These are phyloP conservation scores for Argyrosomus japonicus DNA, from an alignment of 2,113 vertebrate genomes.

Conservation along the genomic window DNA sequence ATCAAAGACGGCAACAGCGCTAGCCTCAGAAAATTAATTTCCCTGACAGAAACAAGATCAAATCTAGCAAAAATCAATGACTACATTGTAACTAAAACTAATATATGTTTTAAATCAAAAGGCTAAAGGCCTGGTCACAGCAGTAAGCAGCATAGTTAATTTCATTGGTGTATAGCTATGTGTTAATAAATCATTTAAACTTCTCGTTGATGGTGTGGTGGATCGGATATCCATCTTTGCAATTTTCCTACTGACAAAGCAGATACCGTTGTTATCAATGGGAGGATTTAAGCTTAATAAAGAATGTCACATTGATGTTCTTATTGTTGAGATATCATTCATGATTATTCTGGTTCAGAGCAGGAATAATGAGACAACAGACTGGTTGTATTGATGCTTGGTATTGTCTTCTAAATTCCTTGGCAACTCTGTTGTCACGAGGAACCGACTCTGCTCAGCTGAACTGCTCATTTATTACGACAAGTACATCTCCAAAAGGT, in stretches of 20 bases:
- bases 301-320: neutral
- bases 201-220: no score
- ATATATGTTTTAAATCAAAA: no score
- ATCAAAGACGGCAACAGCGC: no score
- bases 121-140: no score
- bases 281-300: neutral
- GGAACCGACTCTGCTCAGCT: neutral
- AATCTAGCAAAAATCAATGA: no score
- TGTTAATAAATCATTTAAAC: no score
- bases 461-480: conserved; percentile 29
- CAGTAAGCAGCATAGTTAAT: no score
- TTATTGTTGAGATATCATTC: neutral
- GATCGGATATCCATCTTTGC: neutral
- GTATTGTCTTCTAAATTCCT: conserved; percentile 11
- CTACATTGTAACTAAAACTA: no score
- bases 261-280: neutral
- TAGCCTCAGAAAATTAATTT: no score
- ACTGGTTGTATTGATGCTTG: neutral
- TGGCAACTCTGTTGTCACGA: conserved; percentile 24
- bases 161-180: no score
- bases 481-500: conserved; percentile 9
- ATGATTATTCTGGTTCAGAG: neutral
- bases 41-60: no score
- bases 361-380: neutral
- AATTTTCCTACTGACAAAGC: neutral